Evolutionary conservation across 2,797 vertebrate species (phyloP), one percentile per base, ranked within the genome.

Genomic region (Anableps anableps): DNA sequence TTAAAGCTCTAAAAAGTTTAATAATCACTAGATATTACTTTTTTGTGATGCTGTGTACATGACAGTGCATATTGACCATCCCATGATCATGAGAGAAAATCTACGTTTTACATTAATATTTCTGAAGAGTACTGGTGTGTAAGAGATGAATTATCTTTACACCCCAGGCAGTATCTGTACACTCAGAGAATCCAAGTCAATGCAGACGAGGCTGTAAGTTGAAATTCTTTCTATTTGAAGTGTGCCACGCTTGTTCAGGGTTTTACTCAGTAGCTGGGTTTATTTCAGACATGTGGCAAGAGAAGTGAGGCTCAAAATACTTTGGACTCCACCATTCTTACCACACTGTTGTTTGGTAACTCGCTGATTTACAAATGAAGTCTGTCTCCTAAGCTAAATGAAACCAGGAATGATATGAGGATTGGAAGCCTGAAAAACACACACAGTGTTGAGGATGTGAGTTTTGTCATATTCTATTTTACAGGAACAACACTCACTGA

Each of bases 201-300:
- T 95, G 93, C 93, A 95, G 93, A 94, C 94, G 93, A 86, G 83
- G 80, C 79, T 81, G 85, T 76, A 89, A 89, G 86, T 84, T 77
- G 80, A 90, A 92, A 93, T 93, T 93, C 91, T 95, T 95, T 95
- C 93, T 92, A 91, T 90, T 93, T 91, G 86, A 93, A 92, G 92
- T 87, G 72, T 86, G 73, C 88, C 76, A 78, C 89, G 88, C 88
- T 87, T 88, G 87, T 93, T 88, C 90, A 74, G 89, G 86, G 81
- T 60, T 79, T 60, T 79, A 84, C 87, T 92, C 88, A 77, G 86
- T 89, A 90, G 90, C 93, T 95, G 93, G 90, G 87, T 70, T 74
- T 5, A 72, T 82, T 93, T 92, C 91, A 95, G 89, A 83, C 64
- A 55, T 80, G 72, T 78, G 80, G 85, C 88, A 82, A 87, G 60